A percentile compares a stretch with the other conserved stretches of the same genome.
These are phyloP conservation scores for Malurus elegans DNA, from an alignment of 2,113 vertebrate species.

Conservation along the genomic window DNA sequence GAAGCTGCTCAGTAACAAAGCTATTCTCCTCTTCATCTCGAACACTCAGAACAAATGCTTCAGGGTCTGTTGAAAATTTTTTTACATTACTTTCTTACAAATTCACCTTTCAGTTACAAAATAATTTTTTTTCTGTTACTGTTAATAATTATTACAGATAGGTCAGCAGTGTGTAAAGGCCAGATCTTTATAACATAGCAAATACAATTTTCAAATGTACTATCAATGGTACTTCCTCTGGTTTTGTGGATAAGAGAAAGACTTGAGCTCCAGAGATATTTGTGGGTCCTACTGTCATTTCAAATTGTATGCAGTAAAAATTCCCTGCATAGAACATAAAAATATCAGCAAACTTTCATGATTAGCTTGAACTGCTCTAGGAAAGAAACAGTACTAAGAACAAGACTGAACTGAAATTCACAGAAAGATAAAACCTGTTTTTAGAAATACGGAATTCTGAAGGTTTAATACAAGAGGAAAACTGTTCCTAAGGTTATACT, in stretches of 20 bases:
- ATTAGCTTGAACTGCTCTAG: neutral
- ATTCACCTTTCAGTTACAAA: neutral
- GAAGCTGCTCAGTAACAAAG: conserved; percentile 83
- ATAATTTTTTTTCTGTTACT: neutral
- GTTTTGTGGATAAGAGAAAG: neutral
- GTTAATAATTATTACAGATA: neutral
- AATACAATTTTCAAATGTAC: neutral
- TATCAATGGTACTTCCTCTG: neutral
- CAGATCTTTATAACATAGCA: neutral
- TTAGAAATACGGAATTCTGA: neutral
- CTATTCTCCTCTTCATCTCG: conserved; percentile 85
- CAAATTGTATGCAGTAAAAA: neutral
- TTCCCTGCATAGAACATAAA: neutral
- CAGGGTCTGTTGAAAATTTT: conserved; percentile 68
- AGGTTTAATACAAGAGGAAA: neutral
- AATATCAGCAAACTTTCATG: neutral
- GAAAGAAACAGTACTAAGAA: neutral
- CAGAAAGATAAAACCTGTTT: neutral
- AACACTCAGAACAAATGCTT: conserved; percentile 83
- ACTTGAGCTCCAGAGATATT: neutral
- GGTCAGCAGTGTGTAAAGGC: neutral
- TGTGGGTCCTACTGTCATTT: neutral
- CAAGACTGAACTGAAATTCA: neutral
- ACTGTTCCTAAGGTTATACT: neutral
- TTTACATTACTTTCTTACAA: neutral